These are phyloP conservation scores for Drepana falcataria DNA, from an alignment of 2,888 invertebrate genomes.

Conservation along the genomic window DNA sequence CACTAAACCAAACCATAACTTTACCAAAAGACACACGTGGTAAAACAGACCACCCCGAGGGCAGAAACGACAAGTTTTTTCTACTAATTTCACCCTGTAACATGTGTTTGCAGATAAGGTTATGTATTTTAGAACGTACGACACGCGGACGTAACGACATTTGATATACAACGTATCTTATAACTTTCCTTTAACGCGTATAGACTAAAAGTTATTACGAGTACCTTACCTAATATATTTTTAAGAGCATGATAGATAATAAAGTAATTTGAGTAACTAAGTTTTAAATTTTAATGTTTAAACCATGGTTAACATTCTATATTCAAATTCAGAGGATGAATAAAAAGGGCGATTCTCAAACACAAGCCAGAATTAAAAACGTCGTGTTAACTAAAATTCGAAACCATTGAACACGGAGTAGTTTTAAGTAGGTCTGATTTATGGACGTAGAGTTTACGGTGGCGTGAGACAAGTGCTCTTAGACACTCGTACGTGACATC, in stretches of 20 bases:
- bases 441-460: constrained; percentile 45
- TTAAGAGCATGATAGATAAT: too few relatives aligned
- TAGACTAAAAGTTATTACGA: too few relatives aligned
- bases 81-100: constrained; percentile 47
- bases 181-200: too few relatives aligned
- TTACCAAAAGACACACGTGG: constrained; percentile 32
- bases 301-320: too few relatives aligned
- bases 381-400: constrained; percentile 7
- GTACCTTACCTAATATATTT: too few relatives aligned
- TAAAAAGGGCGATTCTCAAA: neutral
- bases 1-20: neutral
- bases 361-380: constrained; percentile 4
- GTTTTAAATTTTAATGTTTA: too few relatives aligned
- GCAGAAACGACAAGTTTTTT: constrained; percentile 40
- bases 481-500: constrained; percentile 43
- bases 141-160: constrained; percentile 33
- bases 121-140: constrained; percentile 27
- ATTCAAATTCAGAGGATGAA: too few relatives aligned
- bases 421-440: constrained; percentile 71
- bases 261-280: too few relatives aligned
- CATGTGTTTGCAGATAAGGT: constrained; percentile 66
- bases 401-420: constrained; percentile 26
- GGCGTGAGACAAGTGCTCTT: constrained; percentile 64
- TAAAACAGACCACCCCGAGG: constrained; percentile 44
- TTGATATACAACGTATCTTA: neutral